These are phyloP conservation scores for Triops cancriformis DNA, from an alignment of 1,140 invertebrate species.

Conservation along the genomic window DNA sequence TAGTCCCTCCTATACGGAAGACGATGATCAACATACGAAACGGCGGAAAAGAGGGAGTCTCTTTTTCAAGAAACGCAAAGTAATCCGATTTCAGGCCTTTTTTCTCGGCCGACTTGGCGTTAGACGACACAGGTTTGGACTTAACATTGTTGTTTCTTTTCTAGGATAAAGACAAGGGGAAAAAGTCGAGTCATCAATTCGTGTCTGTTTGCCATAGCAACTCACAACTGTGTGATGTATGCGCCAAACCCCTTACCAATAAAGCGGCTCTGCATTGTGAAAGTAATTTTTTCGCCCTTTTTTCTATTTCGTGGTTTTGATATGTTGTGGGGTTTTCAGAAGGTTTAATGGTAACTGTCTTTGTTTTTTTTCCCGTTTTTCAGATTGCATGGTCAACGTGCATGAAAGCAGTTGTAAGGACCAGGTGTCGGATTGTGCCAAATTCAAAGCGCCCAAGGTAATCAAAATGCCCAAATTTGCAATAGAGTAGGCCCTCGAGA, in stretches of 20 bases:
- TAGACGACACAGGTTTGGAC: conserved; percentile 17
- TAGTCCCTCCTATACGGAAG: conserved; percentile 42
- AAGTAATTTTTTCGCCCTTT: conserved; percentile 44
- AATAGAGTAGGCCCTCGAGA: background rate
- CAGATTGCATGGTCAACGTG: conserved; percentile 71
- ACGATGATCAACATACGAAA: conserved; percentile 71
- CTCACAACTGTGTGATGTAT: conserved; percentile 69
- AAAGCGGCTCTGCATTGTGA: conserved; percentile 63
- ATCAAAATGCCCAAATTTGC: conserved; percentile 8
- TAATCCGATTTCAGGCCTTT: conserved; percentile 35
- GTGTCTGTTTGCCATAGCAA: conserved; percentile 58
- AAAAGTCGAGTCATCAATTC: conserved; percentile 64
- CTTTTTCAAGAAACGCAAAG: conserved; percentile 83
- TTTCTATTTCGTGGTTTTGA: background rate
- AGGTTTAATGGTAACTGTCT: background rate
- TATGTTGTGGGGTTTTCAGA: background rate
- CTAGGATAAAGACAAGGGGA: conserved; percentile 56
- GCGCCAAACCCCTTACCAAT: conserved; percentile 66
- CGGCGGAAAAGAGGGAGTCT: conserved; percentile 74
- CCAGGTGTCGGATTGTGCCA: conserved; percentile 67
- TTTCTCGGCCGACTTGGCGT: conserved; percentile 21
- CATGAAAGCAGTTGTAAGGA: conserved; percentile 80
- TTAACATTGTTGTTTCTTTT: conserved; percentile 36
- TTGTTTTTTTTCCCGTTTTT: conserved; percentile 33
- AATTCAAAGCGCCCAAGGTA: conserved; percentile 57